phyloP scores from a whole-genome alignment of 2,888 invertebrate species.

The Pollenia angustigena region DNA sequence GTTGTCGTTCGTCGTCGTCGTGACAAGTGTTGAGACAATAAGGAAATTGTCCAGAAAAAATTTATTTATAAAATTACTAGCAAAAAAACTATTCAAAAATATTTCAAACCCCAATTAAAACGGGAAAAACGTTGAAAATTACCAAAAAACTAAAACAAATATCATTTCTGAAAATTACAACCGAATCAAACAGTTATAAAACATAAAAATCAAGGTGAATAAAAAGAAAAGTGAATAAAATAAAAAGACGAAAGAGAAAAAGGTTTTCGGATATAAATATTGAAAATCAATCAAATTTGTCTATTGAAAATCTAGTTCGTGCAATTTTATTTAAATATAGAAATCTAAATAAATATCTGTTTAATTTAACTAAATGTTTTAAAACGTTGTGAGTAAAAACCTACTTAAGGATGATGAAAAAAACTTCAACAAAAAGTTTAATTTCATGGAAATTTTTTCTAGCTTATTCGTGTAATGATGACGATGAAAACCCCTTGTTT shows the following conservation, averaged over 20 bases:
- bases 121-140: conserved; percentile 27
- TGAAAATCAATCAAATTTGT: conserved; percentile 67
- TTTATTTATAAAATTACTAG: conserved; percentile 50
- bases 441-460: conserved; percentile 19
- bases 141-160: conserved; percentile 13
- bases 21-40: conserved; percentile 61
- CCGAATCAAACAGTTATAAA: conserved; percentile 56
- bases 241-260: conserved; percentile 11
- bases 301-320: conserved; percentile 1
- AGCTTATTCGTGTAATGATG: conserved; percentile 23
- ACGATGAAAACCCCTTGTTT: conserved; percentile 24
- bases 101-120: conserved; percentile 1
- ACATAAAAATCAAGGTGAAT: conserved; percentile 70
- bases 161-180: background rate
- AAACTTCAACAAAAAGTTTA: background rate
- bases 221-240: conserved; percentile 44
- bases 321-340: background rate
- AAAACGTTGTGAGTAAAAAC: too few species aligned
- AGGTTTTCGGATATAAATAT: conserved; percentile 33
- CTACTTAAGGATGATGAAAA: background rate
- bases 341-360: too few species aligned
- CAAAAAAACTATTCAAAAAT: conserved; percentile 31
- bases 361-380: too few species aligned
- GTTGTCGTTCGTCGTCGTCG: conserved; percentile 65
- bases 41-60: conserved; percentile 38